Evolutionary conservation across 1,140 invertebrate species (phyloP).

Genomic region (Drosophila lacertosa): DNA sequence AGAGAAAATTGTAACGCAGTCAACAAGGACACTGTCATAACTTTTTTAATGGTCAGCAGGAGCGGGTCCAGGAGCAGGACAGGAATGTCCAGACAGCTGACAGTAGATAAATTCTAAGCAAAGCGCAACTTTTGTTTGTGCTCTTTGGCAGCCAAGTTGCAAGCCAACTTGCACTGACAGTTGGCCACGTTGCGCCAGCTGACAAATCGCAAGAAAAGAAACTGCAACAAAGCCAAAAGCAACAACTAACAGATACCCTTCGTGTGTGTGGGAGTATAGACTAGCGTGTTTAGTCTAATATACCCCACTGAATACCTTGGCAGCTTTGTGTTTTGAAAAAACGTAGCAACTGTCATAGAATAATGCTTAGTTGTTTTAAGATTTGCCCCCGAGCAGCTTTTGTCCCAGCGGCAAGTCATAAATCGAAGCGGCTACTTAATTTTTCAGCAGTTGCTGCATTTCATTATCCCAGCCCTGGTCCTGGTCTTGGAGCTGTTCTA

Average conservation of each 20-base stretch:
- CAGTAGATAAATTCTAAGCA: conserved; percentile 81
- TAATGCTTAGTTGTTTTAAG: conserved; percentile 59
- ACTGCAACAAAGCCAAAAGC: conserved; percentile 47
- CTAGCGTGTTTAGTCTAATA: too few relatives aligned
- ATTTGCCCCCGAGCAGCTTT: conserved; percentile 22
- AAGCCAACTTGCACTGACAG: conserved; percentile 70
- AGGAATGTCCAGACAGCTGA: conserved; percentile 59
- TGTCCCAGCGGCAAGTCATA: conserved; percentile 37
- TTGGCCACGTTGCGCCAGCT: conserved; percentile 53
- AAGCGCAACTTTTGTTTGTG: conserved; percentile 69
- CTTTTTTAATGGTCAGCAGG: conserved; percentile 70
- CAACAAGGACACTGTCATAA: conserved; percentile 81
- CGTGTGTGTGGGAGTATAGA: too few relatives aligned
- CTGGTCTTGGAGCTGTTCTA: too few relatives aligned
- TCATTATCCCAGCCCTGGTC: neutral
- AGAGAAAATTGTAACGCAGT: conserved; percentile 64
- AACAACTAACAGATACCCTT: neutral
- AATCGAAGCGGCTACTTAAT: conserved; percentile 69
- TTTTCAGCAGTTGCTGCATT: conserved; percentile 49
- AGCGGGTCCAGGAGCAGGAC: neutral
- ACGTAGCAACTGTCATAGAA: conserved; percentile 10
- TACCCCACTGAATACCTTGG: neutral
- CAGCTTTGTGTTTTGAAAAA: neutral
- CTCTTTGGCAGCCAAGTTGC: conserved; percentile 43
- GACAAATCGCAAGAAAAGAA: conserved; percentile 75